Percentiles rank a stretch among this genome's conserved stretches.
Conservation (phyloP, 2,113 vertebrate species). For the Callaeas wilsoni region DNA sequence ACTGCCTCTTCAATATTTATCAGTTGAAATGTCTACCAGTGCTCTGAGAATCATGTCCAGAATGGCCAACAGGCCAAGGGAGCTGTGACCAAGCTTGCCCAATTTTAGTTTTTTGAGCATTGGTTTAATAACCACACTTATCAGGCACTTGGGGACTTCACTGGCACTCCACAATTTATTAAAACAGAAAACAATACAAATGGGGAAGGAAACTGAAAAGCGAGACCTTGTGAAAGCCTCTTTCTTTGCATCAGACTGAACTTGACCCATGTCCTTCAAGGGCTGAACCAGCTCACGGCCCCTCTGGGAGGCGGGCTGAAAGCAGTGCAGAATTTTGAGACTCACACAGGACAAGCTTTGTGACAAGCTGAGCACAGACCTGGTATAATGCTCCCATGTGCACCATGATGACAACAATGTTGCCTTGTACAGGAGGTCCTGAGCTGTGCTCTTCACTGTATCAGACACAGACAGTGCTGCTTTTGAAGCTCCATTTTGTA, state of each 20-base stretch:
- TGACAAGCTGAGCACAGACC: neutral
- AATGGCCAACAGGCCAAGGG: neutral
- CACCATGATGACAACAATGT: neutral
- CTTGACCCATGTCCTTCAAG: neutral
- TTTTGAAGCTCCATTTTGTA: conserved; percentile 2
- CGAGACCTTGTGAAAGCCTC: accelerated
- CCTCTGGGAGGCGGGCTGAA: neutral
- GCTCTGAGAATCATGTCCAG: neutral
- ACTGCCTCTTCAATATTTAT: neutral
- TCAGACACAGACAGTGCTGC: neutral
- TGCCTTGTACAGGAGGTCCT: neutral
- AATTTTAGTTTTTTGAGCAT: neutral
- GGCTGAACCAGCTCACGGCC: neutral
- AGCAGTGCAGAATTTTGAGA: neutral
- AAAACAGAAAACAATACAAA: neutral
- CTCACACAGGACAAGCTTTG: neutral
- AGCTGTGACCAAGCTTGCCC: neutral
- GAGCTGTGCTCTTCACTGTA: neutral
- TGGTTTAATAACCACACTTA: neutral
- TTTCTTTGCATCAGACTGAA: neutral
- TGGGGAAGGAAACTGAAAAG: neutral
- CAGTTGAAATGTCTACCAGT: neutral
- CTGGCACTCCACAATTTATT: neutral
- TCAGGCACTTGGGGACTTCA: neutral
- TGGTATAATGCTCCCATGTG: neutral